Percentiles rank a stretch among this genome's conserved stretches.
These are phyloP conservation scores for Betta splendens DNA, from an alignment of 2,797 vertebrate species.

Conservation along the genomic window DNA sequence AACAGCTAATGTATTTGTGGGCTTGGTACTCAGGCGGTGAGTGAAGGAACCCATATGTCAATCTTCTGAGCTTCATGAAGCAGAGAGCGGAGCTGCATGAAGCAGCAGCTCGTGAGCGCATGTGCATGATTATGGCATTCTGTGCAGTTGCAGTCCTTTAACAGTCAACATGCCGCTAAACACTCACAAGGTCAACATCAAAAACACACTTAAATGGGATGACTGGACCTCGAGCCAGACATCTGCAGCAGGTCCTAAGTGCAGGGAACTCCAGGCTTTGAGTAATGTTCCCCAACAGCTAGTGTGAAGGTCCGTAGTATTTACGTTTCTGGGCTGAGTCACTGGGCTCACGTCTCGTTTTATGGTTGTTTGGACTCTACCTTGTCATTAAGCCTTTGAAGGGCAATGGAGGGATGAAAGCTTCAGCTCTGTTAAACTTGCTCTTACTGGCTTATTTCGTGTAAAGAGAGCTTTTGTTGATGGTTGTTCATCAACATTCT, in stretches of 20 bases:
- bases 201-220: constrained; percentile 71
- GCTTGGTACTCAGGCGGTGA: constrained; percentile 38
- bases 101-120: constrained; percentile 21
- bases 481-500: constrained; percentile 81
- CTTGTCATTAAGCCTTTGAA: constrained; percentile 87
- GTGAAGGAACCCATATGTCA: constrained; percentile 18
- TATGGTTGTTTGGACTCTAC: constrained; percentile 82
- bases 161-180: constrained; percentile 44
- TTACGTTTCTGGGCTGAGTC: constrained; percentile 81
- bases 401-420: constrained; percentile 83
- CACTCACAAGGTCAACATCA: constrained; percentile 75
- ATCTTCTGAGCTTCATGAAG: constrained; percentile 34
- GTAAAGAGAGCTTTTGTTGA: constrained; percentile 81
- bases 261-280: constrained; percentile 72
- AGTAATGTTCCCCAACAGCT: constrained; percentile 72
- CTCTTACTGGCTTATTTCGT: constrained; percentile 82
- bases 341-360: constrained; percentile 75
- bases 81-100: constrained; percentile 5
- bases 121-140: constrained; percentile 48
- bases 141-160: constrained; percentile 37
- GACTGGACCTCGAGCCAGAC: constrained; percentile 77
- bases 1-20: constrained; percentile 54
- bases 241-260: constrained; percentile 79
- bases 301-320: constrained; percentile 76
- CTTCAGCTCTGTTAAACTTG: constrained; percentile 79